Conservation (phyloP, 2,113 vertebrate species). For the Hassar affinis region DNA sequence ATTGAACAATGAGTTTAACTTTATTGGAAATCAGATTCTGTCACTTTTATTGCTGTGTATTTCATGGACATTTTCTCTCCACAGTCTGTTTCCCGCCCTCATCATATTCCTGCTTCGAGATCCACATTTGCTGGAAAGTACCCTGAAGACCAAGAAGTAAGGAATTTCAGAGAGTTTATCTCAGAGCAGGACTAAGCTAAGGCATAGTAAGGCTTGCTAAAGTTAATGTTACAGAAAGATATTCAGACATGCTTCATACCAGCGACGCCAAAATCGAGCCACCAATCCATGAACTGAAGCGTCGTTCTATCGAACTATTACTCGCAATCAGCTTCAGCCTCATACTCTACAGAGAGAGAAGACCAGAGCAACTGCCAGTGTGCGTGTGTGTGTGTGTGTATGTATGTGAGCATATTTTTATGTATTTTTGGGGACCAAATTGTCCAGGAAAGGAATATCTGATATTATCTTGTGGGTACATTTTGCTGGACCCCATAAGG, state of each 20-base stretch:
- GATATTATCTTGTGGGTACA: no score
- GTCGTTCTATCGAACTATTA: slow-evolving; percentile 78
- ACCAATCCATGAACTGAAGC: slow-evolving; percentile 82
- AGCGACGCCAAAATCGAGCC: slow-evolving; percentile 79
- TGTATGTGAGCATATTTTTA: no score
- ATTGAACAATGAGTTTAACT: not conserved
- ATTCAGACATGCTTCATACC: slow-evolving; percentile 60
- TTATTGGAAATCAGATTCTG: not conserved
- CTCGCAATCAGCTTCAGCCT: slow-evolving; percentile 78
- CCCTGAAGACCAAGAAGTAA: slow-evolving; percentile 56
- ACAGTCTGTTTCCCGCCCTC: slow-evolving; percentile 79
- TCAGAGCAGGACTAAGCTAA: not conserved
- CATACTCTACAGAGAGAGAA: slow-evolving; percentile 71
- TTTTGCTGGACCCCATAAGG: no score
- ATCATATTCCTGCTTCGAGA: slow-evolving; percentile 79
- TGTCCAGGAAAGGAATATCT: no score
- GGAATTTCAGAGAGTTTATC: not conserved
- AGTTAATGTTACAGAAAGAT: not conserved
- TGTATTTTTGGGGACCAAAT: no score
- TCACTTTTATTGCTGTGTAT: not conserved
- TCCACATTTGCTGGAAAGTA: slow-evolving; percentile 79
- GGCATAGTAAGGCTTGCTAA: not conserved
- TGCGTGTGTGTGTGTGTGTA: not conserved
- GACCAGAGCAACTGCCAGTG: not conserved
- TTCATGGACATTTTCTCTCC: slow-evolving; percentile 75